Conservation (phyloP, 2,888 invertebrate genomes). For the Drosophila kuntzei region DNA sequence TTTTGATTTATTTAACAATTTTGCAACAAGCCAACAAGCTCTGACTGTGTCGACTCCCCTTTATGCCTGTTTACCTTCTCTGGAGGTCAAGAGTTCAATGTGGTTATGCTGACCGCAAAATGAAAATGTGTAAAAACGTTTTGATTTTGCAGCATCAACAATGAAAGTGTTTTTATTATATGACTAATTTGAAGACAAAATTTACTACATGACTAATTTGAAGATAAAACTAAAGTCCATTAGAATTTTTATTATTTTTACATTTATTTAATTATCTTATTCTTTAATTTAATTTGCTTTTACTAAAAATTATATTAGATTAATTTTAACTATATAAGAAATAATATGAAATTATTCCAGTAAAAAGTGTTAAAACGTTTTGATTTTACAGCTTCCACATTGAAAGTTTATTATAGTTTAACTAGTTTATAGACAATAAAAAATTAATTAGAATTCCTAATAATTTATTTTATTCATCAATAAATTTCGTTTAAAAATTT, state of each 20-base stretch:
- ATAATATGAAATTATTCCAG: too few relatives aligned
- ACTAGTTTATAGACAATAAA: too few relatives aligned
- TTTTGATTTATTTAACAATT: conserved; percentile 79
- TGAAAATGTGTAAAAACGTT: conserved; percentile 3
- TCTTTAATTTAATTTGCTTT: not conserved
- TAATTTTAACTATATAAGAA: too few relatives aligned
- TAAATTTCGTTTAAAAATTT: too few relatives aligned
- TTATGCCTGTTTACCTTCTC: not conserved
- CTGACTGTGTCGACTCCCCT: conserved; percentile 40
- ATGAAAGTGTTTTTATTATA: not conserved
- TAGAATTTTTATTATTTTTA: not conserved
- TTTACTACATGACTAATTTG: not conserved
- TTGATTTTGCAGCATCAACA: not conserved
- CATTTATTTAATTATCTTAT: not conserved
- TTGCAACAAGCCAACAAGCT: conserved; percentile 62
- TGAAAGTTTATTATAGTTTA: too few relatives aligned
- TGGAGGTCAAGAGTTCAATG: conserved; percentile 46
- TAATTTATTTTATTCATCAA: too few relatives aligned
- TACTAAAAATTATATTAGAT: too few relatives aligned
- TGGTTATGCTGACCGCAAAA: conserved; percentile 15
- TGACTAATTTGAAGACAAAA: not conserved
- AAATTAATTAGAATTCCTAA: too few relatives aligned
- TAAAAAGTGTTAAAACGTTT: too few relatives aligned
- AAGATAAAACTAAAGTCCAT: too few relatives aligned
- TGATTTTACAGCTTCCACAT: too few relatives aligned